Evolutionary conservation across 2,113 vertebrate genomes (phyloP).

Genomic region (Tenebrosternarchus preto): DNA sequence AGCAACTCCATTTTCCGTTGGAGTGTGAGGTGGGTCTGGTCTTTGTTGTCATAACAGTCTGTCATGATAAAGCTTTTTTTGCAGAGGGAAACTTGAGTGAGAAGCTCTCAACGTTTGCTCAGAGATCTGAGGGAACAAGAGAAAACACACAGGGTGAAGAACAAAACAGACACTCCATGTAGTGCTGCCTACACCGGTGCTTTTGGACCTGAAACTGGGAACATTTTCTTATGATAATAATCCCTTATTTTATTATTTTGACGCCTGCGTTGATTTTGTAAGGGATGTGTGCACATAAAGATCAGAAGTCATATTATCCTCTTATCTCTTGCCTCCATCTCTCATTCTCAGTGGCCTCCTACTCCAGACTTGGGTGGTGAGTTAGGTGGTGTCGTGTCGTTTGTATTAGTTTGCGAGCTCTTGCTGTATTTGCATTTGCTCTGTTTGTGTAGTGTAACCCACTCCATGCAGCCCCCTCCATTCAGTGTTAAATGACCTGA

Average conservation of each 20-base stretch:
- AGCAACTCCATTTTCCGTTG: conserved; percentile 30
- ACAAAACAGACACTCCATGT: not conserved
- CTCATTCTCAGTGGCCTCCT: not conserved
- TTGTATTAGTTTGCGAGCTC: conserved; percentile 8
- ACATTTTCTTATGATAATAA: conserved; percentile 25
- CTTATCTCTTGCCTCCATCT: not conserved
- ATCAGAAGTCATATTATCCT: not conserved
- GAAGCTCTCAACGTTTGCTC: not conserved
- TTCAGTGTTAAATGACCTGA: conserved; percentile 3
- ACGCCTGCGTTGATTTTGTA: conserved; percentile 19
- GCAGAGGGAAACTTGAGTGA: not conserved
- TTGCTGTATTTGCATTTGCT: conserved; percentile 41
- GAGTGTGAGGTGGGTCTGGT: conserved; percentile 1
- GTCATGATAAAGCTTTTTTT: conserved; percentile 20
- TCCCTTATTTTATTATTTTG: not conserved
- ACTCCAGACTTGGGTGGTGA: not conserved
- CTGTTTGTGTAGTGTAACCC: conserved; percentile 20
- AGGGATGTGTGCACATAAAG: not conserved
- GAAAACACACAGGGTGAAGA: conserved; percentile 2
- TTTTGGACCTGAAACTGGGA: conserved; percentile 16
- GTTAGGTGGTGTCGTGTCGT: not conserved
- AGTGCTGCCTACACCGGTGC: not conserved
- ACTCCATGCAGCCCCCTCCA: conserved; percentile 1
- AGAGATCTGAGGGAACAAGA: not conserved
- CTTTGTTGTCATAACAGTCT: conserved; percentile 37